Conservation (phyloP, 1,140 invertebrate genomes). For the Sitobion miscanthi region DNA sequence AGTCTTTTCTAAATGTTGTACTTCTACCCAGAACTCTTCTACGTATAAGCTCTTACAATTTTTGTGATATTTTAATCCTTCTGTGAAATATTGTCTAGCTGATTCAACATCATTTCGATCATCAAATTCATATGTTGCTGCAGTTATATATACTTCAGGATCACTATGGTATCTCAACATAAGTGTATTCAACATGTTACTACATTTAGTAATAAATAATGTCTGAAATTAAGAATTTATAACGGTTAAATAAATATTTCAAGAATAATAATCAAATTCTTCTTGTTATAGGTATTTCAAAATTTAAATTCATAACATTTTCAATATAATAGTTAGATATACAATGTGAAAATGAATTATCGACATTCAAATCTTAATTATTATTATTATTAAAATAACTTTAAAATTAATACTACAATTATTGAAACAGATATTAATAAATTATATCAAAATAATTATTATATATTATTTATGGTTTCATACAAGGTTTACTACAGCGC, state of each 20-base stretch:
- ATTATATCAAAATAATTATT: too few species aligned
- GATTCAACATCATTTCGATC: conserved; percentile 38
- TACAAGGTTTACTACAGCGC: too few species aligned
- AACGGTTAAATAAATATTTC: background rate
- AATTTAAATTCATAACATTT: background rate
- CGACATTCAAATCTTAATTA: too few species aligned
- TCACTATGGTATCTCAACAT: conserved; percentile 30
- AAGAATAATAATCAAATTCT: too few species aligned
- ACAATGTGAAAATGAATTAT: too few species aligned
- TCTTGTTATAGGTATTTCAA: too few species aligned
- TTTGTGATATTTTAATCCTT: conserved; percentile 36
- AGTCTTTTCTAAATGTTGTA: conserved; percentile 36
- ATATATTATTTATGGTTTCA: too few species aligned
- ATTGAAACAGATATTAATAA: too few species aligned
- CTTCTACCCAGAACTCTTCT: conserved; percentile 39
- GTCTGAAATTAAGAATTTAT: conserved; percentile 8
- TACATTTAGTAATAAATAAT: conserved; percentile 22
- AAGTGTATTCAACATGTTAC: conserved; percentile 13
- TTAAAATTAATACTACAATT: too few species aligned
- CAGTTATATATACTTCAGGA: conserved; percentile 36
- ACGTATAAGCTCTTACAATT: conserved; percentile 33
- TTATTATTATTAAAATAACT: too few species aligned
- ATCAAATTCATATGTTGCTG: conserved; percentile 42
- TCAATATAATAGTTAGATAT: too few species aligned
- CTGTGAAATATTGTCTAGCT: conserved; percentile 13